Conservation (phyloP, 2,888 invertebrate genomes). For the Agriopis leucophaearia region DNA sequence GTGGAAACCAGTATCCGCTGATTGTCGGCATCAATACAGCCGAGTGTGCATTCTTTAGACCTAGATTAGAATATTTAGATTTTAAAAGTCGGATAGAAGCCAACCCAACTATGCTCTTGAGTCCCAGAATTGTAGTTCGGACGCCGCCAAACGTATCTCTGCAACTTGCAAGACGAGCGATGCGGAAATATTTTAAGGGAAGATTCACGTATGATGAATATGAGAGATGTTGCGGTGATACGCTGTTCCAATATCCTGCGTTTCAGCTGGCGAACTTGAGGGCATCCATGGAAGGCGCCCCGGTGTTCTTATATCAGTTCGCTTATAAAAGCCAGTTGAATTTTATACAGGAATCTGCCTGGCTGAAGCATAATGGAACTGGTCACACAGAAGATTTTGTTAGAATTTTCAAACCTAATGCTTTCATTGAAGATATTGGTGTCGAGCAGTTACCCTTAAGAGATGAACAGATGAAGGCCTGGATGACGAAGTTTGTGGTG, state of each 20-base stretch:
- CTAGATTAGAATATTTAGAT: slow-evolving; percentile 60
- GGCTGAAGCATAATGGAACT: slow-evolving; percentile 57
- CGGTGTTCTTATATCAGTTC: slow-evolving; percentile 75
- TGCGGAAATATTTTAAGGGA: slow-evolving; percentile 39
- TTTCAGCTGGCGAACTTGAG: slow-evolving; percentile 42
- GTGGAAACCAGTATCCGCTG: slow-evolving; percentile 67
- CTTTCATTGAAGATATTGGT: slow-evolving; percentile 28
- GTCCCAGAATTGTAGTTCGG: slow-evolving; percentile 32
- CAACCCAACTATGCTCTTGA: slow-evolving; percentile 34
- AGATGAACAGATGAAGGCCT: slow-evolving; percentile 61
- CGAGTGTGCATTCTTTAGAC: slow-evolving; percentile 73
- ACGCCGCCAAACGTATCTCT: slow-evolving; percentile 18
- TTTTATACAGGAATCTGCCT: slow-evolving; percentile 58
- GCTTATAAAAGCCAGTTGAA: slow-evolving; percentile 73
- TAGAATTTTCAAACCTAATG: slow-evolving; percentile 68
- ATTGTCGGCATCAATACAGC: slow-evolving; percentile 69
- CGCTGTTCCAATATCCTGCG: slow-evolving; percentile 45
- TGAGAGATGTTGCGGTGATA: slow-evolving; percentile 37
- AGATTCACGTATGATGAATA: slow-evolving; percentile 36
- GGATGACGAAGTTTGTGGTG: slow-evolving; percentile 66
- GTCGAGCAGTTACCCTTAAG: slow-evolving; percentile 59
- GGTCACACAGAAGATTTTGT: slow-evolving; percentile 85
- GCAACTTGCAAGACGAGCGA: slow-evolving; percentile 30
- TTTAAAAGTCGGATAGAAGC: slow-evolving; percentile 26
- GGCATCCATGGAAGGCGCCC: slow-evolving; percentile 48